Evolutionary conservation across 2,888 invertebrate genomes (phyloP).

Genomic region (Tetranychus truncatus): DNA sequence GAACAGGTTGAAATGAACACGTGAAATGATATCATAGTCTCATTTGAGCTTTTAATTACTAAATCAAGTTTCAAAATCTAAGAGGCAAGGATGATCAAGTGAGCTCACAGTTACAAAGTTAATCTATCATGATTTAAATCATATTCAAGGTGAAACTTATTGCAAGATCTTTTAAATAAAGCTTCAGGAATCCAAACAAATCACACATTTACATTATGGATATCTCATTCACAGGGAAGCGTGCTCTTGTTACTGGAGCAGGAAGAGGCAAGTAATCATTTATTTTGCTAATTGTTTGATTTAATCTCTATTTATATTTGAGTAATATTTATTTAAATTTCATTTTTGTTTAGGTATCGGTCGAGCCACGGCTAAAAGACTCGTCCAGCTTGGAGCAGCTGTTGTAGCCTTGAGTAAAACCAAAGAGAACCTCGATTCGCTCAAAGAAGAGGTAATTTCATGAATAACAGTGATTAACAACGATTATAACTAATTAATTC

Average conservation of each 20-base stretch:
- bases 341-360: constrained; percentile 41
- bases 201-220: constrained; percentile 38
- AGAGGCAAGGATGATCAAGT: too few relatives aligned
- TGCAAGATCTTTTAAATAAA: too few relatives aligned
- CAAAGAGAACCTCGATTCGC: constrained; percentile 44
- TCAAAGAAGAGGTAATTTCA: constrained; percentile 38
- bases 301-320: neutral
- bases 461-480: neutral
- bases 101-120: too few relatives aligned
- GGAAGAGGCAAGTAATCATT: constrained; percentile 47
- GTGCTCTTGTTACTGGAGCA: constrained; percentile 69
- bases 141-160: too few relatives aligned
- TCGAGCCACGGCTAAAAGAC: constrained; percentile 47
- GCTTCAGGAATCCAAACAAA: too few relatives aligned
- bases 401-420: constrained; percentile 59
- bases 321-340: neutral
- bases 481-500: neutral
- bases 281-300: neutral
- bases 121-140: too few relatives aligned
- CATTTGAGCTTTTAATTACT: too few relatives aligned
- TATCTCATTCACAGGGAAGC: constrained; percentile 51
- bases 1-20: too few relatives aligned
- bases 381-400: constrained; percentile 50
- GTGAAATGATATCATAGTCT: too few relatives aligned
- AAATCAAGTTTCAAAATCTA: too few relatives aligned